phyloP scores from a whole-genome alignment of 2,888 invertebrate genomes.

The Piscicola geometra region DNA sequence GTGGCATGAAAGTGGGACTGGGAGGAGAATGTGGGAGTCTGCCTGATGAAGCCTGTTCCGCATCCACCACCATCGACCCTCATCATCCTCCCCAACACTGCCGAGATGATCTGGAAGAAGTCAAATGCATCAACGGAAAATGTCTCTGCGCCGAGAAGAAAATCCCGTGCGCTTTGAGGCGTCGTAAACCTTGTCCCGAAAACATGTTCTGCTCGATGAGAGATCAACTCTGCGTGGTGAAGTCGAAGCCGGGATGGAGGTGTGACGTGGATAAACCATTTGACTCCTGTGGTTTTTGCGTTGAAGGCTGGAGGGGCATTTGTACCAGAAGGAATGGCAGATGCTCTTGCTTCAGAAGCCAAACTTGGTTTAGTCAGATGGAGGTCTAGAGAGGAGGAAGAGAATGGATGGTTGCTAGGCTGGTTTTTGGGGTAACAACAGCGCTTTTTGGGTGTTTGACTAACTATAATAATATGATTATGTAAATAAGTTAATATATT shows the following conservation, averaged over 20 bases:
- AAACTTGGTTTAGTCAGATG: not conserved
- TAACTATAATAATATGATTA: not conserved
- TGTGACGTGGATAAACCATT: not conserved
- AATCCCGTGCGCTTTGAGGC: not conserved
- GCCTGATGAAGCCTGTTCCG: too few relatives aligned
- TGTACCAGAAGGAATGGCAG: not conserved
- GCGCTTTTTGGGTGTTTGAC: not conserved
- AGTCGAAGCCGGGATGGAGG: not conserved
- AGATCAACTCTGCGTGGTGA: not conserved
- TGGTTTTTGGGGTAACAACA: too few relatives aligned
- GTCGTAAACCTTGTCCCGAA: not conserved
- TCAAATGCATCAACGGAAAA: not conserved
- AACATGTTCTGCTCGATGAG: not conserved
- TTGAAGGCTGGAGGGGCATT: not conserved
- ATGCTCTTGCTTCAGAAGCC: not conserved
- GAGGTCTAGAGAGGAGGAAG: not conserved
- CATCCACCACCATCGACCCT: too few relatives aligned
- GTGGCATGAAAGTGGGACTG: not conserved
- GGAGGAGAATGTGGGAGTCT: not conserved
- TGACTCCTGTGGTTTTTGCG: not conserved
- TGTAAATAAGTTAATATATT: not conserved
- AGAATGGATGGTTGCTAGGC: too few relatives aligned
- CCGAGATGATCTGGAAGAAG: not conserved
- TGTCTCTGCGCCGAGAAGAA: not conserved
- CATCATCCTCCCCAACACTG: too few relatives aligned